A percentile compares a stretch with the other conserved stretches of the same genome.
Evolutionary conservation across 2,797 vertebrate genomes (phyloP).

Genomic region (Zalophus californianus): DNA sequence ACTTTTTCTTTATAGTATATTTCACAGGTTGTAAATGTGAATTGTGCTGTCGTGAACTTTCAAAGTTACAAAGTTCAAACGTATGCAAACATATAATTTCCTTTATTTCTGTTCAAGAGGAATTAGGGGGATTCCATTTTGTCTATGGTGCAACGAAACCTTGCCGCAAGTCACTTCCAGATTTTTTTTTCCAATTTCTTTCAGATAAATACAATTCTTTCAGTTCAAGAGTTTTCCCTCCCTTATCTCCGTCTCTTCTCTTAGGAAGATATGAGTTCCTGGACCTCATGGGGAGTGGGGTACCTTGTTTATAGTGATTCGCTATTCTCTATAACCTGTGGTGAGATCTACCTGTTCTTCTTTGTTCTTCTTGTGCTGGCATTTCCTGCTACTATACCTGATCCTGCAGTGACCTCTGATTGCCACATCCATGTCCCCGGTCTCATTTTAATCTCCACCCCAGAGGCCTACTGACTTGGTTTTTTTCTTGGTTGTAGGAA

Average conservation of each 20-base stretch:
- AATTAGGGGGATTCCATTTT: not conserved
- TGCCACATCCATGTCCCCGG: not conserved
- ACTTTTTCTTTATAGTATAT: conserved; percentile 4
- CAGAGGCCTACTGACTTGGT: not conserved
- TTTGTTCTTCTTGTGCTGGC: not conserved
- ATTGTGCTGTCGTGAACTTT: not conserved
- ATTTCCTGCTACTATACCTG: not conserved
- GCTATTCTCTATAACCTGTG: not conserved
- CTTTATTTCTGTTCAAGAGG: not conserved
- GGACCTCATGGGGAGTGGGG: not conserved
- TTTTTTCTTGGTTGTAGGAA: not conserved
- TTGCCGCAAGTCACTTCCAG: not conserved
- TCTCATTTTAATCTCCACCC: not conserved
- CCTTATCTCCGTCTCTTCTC: not conserved
- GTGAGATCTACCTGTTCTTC: not conserved
- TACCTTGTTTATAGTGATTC: not conserved
- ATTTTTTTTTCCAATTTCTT: not conserved
- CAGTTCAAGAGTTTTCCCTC: not conserved
- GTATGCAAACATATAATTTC: not conserved
- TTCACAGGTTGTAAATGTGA: conserved; percentile 28
- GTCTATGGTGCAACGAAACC: not conserved
- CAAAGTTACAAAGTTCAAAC: not conserved
- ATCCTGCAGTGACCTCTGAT: not conserved
- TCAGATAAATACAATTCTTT: not conserved
- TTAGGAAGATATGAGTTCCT: not conserved